Evolutionary conservation across 2,113 vertebrate genomes (phyloP).

Genomic region (Panthera tigris): DNA sequence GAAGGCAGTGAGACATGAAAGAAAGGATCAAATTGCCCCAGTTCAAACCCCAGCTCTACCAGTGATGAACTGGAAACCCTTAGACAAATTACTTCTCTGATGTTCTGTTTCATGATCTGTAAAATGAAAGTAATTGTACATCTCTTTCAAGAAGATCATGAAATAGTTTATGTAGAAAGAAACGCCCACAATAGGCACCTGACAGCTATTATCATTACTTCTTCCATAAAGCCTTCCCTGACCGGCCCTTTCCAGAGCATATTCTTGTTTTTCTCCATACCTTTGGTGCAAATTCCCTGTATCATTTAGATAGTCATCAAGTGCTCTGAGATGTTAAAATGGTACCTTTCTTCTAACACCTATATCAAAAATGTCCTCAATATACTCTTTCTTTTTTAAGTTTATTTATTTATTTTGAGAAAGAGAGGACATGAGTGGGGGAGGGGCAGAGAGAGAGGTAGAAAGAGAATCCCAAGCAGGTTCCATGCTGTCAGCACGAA

Average conservation of each 20-base stretch:
- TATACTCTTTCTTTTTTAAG: not conserved
- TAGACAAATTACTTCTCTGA: not conserved
- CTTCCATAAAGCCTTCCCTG: not conserved
- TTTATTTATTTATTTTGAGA: too few species aligned
- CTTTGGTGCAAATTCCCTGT: constrained; percentile 5
- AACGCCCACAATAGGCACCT: not conserved
- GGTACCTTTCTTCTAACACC: constrained; percentile 25
- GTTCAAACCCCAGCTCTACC: not conserved
- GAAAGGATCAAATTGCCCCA: not conserved
- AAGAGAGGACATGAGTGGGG: too few species aligned
- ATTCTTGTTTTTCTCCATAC: not conserved
- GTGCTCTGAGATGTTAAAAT: not conserved
- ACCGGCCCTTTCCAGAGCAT: constrained; percentile 14
- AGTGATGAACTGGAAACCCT: not conserved
- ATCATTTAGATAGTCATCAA: not conserved
- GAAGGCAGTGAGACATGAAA: not conserved
- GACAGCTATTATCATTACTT: not conserved
- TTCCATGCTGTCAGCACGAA: too few species aligned
- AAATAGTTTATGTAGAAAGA: not conserved
- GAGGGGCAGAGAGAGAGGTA: too few species aligned
- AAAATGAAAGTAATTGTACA: not conserved
- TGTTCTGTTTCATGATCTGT: not conserved
- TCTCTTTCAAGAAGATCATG: constrained; percentile 40
- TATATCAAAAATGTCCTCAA: not conserved
- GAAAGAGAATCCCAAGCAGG: too few species aligned